Base-by-base conservation (phyloP, 2,888 invertebrate species). In the Gastracanthus pulcherrimus region DNA sequence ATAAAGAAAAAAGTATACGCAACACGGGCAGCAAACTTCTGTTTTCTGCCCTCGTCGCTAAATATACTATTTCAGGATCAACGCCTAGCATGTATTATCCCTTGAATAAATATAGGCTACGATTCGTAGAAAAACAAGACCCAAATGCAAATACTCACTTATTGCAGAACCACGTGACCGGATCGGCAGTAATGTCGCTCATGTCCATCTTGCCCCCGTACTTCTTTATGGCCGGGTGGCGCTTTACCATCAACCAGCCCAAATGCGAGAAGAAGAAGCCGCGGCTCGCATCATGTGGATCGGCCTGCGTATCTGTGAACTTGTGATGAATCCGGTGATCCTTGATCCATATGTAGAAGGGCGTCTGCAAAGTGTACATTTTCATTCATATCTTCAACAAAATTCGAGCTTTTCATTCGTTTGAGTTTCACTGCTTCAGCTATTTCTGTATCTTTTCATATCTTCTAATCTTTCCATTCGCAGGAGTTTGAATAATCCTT, bases 201-300 rank as follows among this genome's bases (percentile, higher is more conserved):
- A 97, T 94, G 89, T 98, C 97, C n/a, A 98, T 92, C 87, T 94
- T 94, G 75, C 93, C 93, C 34, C 98, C 98, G 87, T 96, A 95
- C 29, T 92, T 92, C 69, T 96, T 92, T 1, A 98, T 97, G 67
- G 96, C 96, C 0, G 97, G 97, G 90, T 98, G 98, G 89, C 98
- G 97, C 87, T 95, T 94, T 94, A 96, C 95, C 95, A 97, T 96
- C 55, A 98, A 93, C 98, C 98, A 98, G 29, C 98, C 98, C n/a
- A n/a, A n/a, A n/a, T n/a, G n/a, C n/a, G n/a, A n/a, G n/a, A n/a
- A n/a, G n/a, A n/a, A n/a, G n/a, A 98, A 98, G 0, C 98, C 98
- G 7, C 97, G 94, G 81, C 94, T 94, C 0, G 96, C 94, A 90
- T 97, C 95, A 90, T 97, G 97, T 0, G 97, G 97, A 91, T 97